Conservation (phyloP, 2,113 vertebrate species). For the Neogale vison region DNA sequence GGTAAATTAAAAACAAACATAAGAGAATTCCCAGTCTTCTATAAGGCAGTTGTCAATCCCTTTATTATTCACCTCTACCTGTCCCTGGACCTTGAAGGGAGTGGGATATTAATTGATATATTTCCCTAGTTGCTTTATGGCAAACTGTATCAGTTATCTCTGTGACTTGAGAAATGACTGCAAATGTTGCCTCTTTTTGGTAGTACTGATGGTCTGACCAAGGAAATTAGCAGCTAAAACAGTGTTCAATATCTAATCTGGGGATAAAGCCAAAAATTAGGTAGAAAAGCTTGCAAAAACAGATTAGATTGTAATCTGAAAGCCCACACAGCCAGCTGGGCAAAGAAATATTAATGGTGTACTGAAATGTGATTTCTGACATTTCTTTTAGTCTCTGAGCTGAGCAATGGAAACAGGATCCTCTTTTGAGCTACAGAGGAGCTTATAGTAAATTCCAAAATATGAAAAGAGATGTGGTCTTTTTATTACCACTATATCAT, state of each 20-base stretch:
- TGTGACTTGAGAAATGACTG: slow-evolving; percentile 5
- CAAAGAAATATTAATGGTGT: slow-evolving; percentile 38
- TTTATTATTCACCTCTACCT: slow-evolving; percentile 8
- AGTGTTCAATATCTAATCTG: slow-evolving; percentile 58
- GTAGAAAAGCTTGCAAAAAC: slow-evolving; percentile 64
- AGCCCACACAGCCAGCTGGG: not conserved
- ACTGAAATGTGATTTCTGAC: slow-evolving; percentile 59
- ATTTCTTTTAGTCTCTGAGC: slow-evolving; percentile 46
- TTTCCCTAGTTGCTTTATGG: slow-evolving; percentile 2
- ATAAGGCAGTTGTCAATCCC: not conserved
- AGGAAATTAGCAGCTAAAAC: slow-evolving; percentile 54
- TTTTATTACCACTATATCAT: slow-evolving; percentile 64
- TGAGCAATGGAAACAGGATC: slow-evolving; percentile 64
- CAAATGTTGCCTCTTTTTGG: slow-evolving; percentile 32
- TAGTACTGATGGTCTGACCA: slow-evolving; percentile 5
- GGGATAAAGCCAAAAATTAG: slow-evolving; percentile 68
- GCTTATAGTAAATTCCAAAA: slow-evolving; percentile 55
- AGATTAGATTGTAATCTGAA: slow-evolving; percentile 67
- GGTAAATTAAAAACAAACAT: not conserved
- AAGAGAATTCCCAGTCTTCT: not conserved
- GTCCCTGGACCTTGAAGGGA: not conserved
- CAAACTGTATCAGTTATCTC: not conserved
- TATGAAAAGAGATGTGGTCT: slow-evolving; percentile 47
- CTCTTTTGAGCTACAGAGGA: slow-evolving; percentile 48
- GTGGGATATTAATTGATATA: not conserved